A percentile compares a stretch with the other conserved stretches of the same genome.
Evolutionary conservation across 2,113 vertebrate species (phyloP).

Genomic region (Ptychochromis oligacanthus): DNA sequence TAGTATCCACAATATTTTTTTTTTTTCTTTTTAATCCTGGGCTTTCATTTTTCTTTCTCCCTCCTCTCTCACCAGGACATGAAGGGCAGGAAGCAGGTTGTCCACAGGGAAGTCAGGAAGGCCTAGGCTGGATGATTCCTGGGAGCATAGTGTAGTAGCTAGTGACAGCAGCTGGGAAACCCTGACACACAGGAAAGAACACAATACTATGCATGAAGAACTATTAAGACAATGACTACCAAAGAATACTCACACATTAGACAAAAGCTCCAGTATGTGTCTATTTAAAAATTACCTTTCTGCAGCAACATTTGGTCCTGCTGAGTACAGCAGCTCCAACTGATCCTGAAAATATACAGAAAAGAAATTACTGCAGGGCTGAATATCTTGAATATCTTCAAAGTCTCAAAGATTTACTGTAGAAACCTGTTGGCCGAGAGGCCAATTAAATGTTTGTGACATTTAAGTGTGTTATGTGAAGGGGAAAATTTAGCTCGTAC

Average conservation of each 20-base stretch:
- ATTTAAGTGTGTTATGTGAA: neutral
- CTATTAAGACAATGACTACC: neutral
- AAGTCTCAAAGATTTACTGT: neutral
- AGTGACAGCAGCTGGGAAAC: slow-evolving; percentile 94
- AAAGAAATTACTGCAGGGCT: neutral
- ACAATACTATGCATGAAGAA: neutral
- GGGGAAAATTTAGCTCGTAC: neutral
- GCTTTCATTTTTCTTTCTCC: neutral
- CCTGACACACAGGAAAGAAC: slow-evolving; percentile 70
- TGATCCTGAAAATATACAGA: slow-evolving; percentile 86
- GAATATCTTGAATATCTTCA: neutral
- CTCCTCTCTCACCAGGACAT: slow-evolving; percentile 85
- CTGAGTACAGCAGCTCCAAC: slow-evolving; percentile 87
- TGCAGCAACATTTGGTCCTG: slow-evolving; percentile 86
- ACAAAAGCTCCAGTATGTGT: neutral
- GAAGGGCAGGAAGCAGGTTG: slow-evolving; percentile 86
- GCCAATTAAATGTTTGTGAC: too few relatives aligned
- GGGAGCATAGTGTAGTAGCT: slow-evolving; percentile 93
- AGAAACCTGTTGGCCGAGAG: neutral
- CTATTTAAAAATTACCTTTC: slow-evolving; percentile 83
- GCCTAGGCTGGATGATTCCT: slow-evolving; percentile 90
- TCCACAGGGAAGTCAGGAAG: slow-evolving; percentile 97
- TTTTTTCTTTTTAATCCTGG: neutral
- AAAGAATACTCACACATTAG: neutral
- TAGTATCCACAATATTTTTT: neutral